These are phyloP conservation scores for Zosterops borbonicus DNA, from an alignment of 2,113 vertebrate species.

Conservation along the genomic window DNA sequence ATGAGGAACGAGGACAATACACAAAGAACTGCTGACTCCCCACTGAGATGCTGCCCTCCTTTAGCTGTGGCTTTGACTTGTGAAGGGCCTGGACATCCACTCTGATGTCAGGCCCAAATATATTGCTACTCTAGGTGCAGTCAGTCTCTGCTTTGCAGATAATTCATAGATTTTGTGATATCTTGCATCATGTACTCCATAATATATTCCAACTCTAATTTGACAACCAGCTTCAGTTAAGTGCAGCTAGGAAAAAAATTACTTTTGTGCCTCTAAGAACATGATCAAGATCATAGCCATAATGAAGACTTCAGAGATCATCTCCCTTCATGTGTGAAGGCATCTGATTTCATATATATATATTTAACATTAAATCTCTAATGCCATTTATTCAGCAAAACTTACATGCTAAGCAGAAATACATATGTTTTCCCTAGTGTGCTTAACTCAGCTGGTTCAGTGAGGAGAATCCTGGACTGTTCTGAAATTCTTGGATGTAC, in stretches of 20 bases:
- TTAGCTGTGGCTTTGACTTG: neutral
- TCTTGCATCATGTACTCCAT: neutral
- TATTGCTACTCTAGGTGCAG: neutral
- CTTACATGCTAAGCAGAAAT: neutral
- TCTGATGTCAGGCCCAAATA: neutral
- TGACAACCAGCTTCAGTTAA: neutral
- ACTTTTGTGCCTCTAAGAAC: neutral
- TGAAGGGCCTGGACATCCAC: fast-evolving
- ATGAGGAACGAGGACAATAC: neutral
- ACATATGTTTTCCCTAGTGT: neutral
- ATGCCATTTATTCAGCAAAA: neutral
- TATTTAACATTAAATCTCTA: neutral
- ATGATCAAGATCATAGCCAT: neutral
- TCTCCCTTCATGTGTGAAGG: neutral
- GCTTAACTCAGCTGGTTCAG: neutral
- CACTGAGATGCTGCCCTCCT: neutral
- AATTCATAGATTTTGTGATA: neutral
- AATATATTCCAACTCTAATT: neutral
- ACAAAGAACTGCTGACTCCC: neutral
- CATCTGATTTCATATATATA: neutral
- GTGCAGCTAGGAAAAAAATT: neutral
- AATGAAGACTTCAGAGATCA: neutral
- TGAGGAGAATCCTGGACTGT: neutral
- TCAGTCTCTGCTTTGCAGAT: neutral
- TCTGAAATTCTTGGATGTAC: neutral